These are phyloP conservation scores for Lytechinus variegatus DNA, from an alignment of 35 echinoderm and acorn worm species.

Conservation along the genomic window DNA sequence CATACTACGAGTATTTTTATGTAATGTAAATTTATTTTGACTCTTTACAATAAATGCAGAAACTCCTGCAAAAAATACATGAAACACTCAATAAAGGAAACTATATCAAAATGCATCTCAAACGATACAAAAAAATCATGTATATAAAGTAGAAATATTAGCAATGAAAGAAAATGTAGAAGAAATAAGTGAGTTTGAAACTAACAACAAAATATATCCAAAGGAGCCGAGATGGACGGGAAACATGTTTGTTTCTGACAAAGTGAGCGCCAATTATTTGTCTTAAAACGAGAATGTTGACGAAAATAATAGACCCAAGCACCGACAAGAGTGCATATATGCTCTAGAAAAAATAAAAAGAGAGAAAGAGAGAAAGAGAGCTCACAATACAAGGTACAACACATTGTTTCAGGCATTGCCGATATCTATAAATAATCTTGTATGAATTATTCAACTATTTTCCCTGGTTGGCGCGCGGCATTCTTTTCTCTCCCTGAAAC, in stretches of 20 bases:
- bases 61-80: too few relatives aligned
- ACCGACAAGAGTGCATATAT: neutral
- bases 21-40: too few relatives aligned
- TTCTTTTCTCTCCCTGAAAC: neutral
- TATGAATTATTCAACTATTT: slow-evolving; percentile 15
- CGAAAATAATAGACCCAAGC: neutral
- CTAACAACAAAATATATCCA: neutral
- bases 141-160: too few relatives aligned
- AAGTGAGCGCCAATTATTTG: neutral
- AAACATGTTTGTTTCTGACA: neutral
- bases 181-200: neutral
- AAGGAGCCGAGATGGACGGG: neutral
- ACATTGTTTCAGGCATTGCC: neutral
- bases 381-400: neutral
- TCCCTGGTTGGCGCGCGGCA: neutral
- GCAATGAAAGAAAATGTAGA: too few relatives aligned
- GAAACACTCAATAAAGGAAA: too few relatives aligned
- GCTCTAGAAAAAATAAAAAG: neutral
- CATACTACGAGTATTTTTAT: too few relatives aligned
- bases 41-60: too few relatives aligned
- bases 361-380: neutral
- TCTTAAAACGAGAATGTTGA: neutral
- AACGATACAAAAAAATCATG: too few relatives aligned
- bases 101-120: too few relatives aligned
- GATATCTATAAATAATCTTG: neutral